Percentiles rank a stretch among this genome's conserved stretches.
These are phyloP conservation scores for Spatula versicolor DNA, from an alignment of 2,797 vertebrate species.

Conservation along the genomic window DNA sequence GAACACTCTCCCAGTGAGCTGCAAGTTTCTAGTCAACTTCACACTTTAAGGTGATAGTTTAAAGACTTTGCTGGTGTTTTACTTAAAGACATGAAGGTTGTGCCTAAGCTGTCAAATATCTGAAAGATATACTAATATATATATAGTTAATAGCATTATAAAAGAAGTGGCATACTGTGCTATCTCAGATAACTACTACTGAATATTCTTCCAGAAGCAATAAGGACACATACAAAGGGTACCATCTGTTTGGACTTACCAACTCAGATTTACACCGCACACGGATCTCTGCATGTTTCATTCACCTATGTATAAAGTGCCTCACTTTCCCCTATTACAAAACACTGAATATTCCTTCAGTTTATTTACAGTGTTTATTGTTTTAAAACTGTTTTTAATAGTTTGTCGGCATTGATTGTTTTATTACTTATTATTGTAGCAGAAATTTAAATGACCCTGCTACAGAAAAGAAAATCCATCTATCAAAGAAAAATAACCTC, in stretches of 20 bases:
- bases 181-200: neutral
- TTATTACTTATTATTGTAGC: neutral
- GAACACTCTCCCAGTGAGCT: neutral
- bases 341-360: neutral
- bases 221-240: neutral
- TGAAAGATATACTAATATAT: neutral
- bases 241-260: neutral
- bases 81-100: neutral
- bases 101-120: neutral
- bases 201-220: neutral
- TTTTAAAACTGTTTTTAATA: neutral
- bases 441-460: neutral
- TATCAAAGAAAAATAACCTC: neutral
- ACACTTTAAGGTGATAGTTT: neutral
- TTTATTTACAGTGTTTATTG: neutral
- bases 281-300: neutral
- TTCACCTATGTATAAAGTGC: neutral
- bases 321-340: neutral
- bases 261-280: neutral
- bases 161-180: neutral
- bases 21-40: neutral
- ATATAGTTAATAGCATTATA: neutral
- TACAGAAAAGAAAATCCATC: neutral
- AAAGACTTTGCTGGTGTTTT: neutral
- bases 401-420: neutral